Evolutionary conservation across 1,140 invertebrate genomes (phyloP).

Genomic region (Drosophila cardini): DNA sequence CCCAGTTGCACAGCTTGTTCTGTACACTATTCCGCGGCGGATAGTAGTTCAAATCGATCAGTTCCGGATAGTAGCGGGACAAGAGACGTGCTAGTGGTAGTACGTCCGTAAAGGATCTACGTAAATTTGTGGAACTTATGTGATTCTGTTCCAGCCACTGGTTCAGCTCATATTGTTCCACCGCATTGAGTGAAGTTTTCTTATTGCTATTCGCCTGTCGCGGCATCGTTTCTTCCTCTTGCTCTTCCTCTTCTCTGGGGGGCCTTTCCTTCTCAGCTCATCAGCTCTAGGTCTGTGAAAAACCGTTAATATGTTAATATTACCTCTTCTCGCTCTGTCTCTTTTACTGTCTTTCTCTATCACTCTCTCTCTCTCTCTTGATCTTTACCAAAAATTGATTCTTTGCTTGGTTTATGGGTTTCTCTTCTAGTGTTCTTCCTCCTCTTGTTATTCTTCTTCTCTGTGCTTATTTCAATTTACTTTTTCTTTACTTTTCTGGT

Average conservation of each 20-base stretch:
- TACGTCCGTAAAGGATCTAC: slow-evolving; percentile 85
- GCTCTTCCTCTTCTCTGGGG: no score
- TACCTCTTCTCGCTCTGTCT: no score
- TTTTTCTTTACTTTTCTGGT: no score
- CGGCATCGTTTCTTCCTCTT: slow-evolving; percentile 8
- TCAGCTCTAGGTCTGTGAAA: not conserved
- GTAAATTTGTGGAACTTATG: slow-evolving; percentile 21
- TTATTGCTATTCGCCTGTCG: not conserved
- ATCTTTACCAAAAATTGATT: no score
- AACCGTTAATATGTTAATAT: no score
- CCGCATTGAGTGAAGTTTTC: slow-evolving; percentile 22
- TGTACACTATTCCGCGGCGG: slow-evolving; percentile 87
- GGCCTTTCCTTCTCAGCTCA: not conserved
- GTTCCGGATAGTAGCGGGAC: slow-evolving; percentile 88
- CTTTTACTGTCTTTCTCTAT: no score
- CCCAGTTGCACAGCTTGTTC: slow-evolving; percentile 90
- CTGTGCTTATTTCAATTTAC: not conserved
- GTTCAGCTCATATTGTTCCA: slow-evolving; percentile 48
- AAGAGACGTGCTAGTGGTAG: slow-evolving; percentile 90
- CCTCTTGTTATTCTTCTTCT: not conserved
- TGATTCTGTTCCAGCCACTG: slow-evolving; percentile 44
- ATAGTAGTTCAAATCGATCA: slow-evolving; percentile 91
- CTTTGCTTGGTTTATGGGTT: not conserved
- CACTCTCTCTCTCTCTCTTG: not conserved
- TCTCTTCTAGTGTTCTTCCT: not conserved